Base-by-base conservation (phyloP, 2,888 invertebrate genomes). In the Epirrhoe alternata region DNA sequence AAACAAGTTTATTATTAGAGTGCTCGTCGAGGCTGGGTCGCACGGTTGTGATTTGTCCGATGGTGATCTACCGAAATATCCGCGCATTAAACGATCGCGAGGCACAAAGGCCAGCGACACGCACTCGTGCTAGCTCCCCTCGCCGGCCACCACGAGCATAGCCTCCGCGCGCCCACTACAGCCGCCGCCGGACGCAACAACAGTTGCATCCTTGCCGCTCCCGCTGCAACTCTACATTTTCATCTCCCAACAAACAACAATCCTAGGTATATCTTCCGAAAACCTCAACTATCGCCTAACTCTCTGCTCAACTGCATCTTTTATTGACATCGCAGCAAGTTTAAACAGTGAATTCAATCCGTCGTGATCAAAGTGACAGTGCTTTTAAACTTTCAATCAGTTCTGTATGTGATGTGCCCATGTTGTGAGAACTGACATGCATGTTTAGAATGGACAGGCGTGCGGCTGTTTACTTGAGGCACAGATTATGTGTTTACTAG, bases 1-100 rank as follows among this genome's bases (percentile, higher is more conserved):
- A 93, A 92, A 93, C 92, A 93, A 89, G 90, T 87, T 90, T 93
- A 93, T 91, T 86, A 92, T 89, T 93, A 92, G 92, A 90, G 87
- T 82, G 92, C 91, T 91, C 90, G 88, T 88, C 85, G 88, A 87
- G 86, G 84, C 92, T 86, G 90, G 91, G 92, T 91, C 90, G 92
- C 90, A 90, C 89, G 90, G 92, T 91, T 89, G 90, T 87, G 89
- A 92, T 91, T 88, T 90, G 89, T 90, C 88, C 86, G 89, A 91
- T 90, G 91, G 86, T 89, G 92, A 90, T 90, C 87, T 91, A 92
- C 92, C 84, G 87, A 92, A 92, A 92, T 92, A 93, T 83, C 86
- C 92, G 86, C 86, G 90, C 86, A 89, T 86, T 86, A 87, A 89
- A 86, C 87, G 83, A 72, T 78, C 79, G 80, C 84, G 86, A 80